Percentiles rank a stretch among this genome's conserved stretches.
phyloP scores from a whole-genome alignment of 2,888 invertebrate genomes.

The Stenolophus ochropezus region DNA sequence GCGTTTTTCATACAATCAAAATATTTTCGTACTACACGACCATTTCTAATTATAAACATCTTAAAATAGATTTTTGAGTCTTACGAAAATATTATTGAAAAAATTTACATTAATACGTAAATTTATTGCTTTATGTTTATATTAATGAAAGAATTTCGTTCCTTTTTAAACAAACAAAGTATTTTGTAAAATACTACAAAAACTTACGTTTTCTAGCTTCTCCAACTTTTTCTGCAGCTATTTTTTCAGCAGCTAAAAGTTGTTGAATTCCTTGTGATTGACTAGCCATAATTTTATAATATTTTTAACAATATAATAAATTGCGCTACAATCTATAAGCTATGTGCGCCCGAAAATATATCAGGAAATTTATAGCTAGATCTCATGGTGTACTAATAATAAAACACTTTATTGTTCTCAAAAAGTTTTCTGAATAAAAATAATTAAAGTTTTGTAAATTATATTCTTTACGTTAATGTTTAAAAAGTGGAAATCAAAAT shows the following conservation, averaged over 20 bases:
- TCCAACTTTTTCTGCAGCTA: slow-evolving; percentile 72
- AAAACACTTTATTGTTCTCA: background rate
- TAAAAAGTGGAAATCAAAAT: too few relatives aligned
- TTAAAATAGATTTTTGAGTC: slow-evolving; percentile 47
- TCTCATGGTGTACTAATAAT: background rate
- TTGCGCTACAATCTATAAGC: background rate
- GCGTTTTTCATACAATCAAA: too few relatives aligned
- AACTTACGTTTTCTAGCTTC: slow-evolving; percentile 73
- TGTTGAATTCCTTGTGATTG: slow-evolving; percentile 73
- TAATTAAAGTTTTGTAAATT: too few relatives aligned
- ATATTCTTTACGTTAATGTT: too few relatives aligned
- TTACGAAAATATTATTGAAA: background rate
- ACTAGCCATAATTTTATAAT: slow-evolving; percentile 68
- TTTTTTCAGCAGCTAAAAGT: slow-evolving; percentile 72
- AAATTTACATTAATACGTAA: background rate
- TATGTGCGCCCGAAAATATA: background rate
- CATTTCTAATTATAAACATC: slow-evolving; percentile 42
- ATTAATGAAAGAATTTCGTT: too few relatives aligned
- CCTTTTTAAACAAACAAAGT: too few relatives aligned
- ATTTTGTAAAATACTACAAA: background rate
- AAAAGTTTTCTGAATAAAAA: too few relatives aligned
- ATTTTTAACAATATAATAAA: background rate
- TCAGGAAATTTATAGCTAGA: background rate
- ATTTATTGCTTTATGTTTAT: too few relatives aligned
- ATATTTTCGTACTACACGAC: background rate